Conservation (phyloP, 2,113 vertebrate species). For the Gymnogyps californianus region DNA sequence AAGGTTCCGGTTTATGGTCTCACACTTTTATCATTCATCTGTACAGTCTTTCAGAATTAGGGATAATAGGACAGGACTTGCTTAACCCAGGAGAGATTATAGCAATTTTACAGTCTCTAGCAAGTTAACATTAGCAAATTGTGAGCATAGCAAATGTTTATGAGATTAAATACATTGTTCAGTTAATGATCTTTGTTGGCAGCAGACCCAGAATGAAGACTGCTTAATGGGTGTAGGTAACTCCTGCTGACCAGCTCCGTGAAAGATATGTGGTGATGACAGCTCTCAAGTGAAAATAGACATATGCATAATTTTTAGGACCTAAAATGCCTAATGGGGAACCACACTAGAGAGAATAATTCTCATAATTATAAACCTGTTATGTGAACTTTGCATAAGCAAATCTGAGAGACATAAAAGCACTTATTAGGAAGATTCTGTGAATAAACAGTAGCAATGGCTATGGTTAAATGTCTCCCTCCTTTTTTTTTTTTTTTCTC, state of each 20-base stretch:
- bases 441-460: not conserved
- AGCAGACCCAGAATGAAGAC: not conserved
- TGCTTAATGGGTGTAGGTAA: not conserved
- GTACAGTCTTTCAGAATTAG: not conserved
- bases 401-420: not conserved
- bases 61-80: not conserved
- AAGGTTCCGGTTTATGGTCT: not conserved
- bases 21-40: not conserved
- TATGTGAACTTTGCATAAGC: not conserved
- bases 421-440: not conserved
- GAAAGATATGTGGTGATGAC: not conserved
- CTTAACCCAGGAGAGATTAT: not conserved
- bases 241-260: not conserved
- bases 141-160: not conserved
- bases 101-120: not conserved
- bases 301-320: not conserved
- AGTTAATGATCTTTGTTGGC: conserved; percentile 6
- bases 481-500: not conserved
- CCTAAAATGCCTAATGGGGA: not conserved
- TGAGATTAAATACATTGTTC: not conserved
- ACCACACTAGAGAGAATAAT: not conserved
- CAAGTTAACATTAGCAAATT: not conserved
- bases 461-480: not conserved
- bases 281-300: not conserved
- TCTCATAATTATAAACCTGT: not conserved